Evolutionary conservation across 2,797 vertebrate genomes (phyloP).

Genomic region (Acrossocheilus fasciatus): DNA sequence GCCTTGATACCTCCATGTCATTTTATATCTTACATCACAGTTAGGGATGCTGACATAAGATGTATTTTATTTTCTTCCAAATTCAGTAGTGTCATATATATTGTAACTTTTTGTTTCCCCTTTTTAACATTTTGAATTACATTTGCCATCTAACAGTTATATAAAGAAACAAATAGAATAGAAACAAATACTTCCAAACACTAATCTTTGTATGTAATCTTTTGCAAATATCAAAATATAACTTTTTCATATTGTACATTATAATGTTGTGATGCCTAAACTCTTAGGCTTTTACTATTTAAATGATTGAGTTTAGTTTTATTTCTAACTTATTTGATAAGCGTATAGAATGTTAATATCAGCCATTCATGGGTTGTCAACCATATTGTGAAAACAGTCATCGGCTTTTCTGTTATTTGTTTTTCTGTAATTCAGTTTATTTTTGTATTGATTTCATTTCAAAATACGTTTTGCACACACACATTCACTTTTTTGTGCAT

Average conservation of each 20-base stretch:
- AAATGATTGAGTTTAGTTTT: not conserved
- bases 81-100: not conserved
- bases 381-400: not conserved
- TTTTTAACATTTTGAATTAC: not conserved
- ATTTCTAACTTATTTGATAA: not conserved
- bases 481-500: not conserved
- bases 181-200: not conserved
- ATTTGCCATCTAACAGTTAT: not conserved
- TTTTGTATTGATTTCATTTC: not conserved
- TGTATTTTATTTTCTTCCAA: not conserved
- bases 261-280: not conserved
- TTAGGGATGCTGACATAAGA: not conserved
- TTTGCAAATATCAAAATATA: not conserved
- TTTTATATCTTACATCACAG: not conserved
- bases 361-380: not conserved
- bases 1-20: not conserved
- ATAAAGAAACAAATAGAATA: not conserved
- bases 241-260: not conserved
- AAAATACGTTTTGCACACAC: not conserved
- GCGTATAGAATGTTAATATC: not conserved
- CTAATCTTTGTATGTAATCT: not conserved
- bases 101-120: not conserved
- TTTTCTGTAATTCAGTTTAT: not conserved
- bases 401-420: not conserved
- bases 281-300: not conserved